Base-by-base conservation (phyloP, 2,888 invertebrate species). In the Trichogramma dendrolimi region DNA sequence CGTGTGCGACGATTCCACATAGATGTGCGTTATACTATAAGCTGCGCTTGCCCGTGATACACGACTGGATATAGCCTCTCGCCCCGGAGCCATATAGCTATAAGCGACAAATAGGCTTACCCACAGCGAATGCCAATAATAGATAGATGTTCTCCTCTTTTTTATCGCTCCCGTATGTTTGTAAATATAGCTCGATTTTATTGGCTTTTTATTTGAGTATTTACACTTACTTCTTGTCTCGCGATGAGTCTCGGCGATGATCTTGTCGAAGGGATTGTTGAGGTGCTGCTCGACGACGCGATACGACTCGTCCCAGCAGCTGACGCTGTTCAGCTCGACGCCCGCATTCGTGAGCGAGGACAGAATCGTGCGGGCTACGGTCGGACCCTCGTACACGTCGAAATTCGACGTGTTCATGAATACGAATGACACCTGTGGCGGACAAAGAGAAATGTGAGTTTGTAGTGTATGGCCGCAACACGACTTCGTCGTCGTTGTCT, bases 211-310 rank as follows among this genome's bases (percentile, higher is more conserved):
- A 27, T 27, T 27, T 27, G 8, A 0, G 46, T 11, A 40, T 40
- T 7, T 46, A 47, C 67, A 83, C 91, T 87, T 81, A 95, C 96
- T 93, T 83, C 96, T 84, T n/a, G 94, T 91, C 71, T 92, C 90
- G 65, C 84, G 84, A 75, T 89, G 90, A 1, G 94, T 94, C 68
- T 90, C 88, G 61, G 87, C 85, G 46, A 96, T 90, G 67, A 94
- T 86, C 61, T 87, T 84, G 71, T 88, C 83, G 77, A 96, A 96
- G 0, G 95, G 95, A 82, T 95, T 95, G 55, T 86, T 85, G 72
- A 86, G 86, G 79, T 91, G 90, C 27, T 27, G 27, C 67, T 90
- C 90, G 72, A 92, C 90, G 47, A 63, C 56, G 80, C 92, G 90
- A 80, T 91, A 91, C 3, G 89, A 87, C 39, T 84, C 84, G 62